phyloP scores from a whole-genome alignment of 1,140 invertebrate genomes.

The Reticulitermes speratus region DNA sequence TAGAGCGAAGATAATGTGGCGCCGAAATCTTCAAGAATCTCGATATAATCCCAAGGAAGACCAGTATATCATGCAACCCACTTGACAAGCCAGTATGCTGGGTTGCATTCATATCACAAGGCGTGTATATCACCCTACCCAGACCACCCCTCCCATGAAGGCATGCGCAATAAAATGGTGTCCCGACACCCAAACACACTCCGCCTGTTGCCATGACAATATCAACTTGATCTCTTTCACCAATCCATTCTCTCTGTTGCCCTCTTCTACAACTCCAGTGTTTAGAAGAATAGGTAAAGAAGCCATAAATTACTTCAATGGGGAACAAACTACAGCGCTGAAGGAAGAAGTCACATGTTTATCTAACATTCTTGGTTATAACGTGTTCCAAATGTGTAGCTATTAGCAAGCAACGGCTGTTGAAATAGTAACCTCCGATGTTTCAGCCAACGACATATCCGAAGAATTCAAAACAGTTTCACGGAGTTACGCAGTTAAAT shows the following conservation, averaged over 20 bases:
- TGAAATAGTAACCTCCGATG: too few relatives aligned
- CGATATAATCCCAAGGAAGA: neutral
- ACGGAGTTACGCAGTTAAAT: too few relatives aligned
- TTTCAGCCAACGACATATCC: too few relatives aligned
- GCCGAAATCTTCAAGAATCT: neutral
- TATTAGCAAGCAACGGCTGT: too few relatives aligned
- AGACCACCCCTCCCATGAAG: neutral
- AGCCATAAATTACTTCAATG: neutral
- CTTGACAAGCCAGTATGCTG: neutral
- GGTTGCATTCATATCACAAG: constrained; percentile 6
- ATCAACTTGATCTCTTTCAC: constrained; percentile 16
- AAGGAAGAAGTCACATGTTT: neutral
- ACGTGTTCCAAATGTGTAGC: too few relatives aligned
- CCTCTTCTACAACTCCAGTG: neutral
- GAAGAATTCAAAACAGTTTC: too few relatives aligned
- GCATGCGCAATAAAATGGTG: neutral
- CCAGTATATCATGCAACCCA: constrained; percentile 1
- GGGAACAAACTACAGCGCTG: neutral
- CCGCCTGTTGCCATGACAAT: constrained; percentile 9
- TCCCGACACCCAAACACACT: constrained; percentile 4
- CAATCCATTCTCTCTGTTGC: neutral
- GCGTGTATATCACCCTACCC: neutral
- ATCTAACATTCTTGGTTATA: too few relatives aligned
- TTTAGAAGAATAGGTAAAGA: neutral
- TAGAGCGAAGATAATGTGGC: too few relatives aligned